Evolutionary conservation across 2,888 invertebrate genomes (phyloP), one percentile per base, ranked within the genome.

Genomic region (Cosmia trapezina): DNA sequence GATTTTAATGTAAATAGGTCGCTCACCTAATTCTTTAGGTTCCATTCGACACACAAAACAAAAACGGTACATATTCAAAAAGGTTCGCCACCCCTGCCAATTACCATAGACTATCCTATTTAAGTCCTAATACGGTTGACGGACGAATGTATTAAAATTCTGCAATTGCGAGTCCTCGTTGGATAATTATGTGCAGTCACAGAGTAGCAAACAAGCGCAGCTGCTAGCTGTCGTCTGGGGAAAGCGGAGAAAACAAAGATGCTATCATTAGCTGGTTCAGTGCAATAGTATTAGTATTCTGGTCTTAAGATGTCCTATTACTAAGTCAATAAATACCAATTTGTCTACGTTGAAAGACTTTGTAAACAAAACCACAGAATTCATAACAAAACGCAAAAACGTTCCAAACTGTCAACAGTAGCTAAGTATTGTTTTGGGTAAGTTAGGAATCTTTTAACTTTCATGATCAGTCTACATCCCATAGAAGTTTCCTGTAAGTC

Each of bases 241-340:
- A 86, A 88, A 86, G 80, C 65, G 61, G 68, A 83, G 85, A 87
- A 86, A 87, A 86, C 79, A 77, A 80, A 86, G 87, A 88, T 87
- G 72, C 22, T 81, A 85, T 89, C 86, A 57, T 76, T 73, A 66
- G 22, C 54, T 59, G 41, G 47, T 11, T 78, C 67, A 41, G 33
- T 60, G 59, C 51, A 45, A 57, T 57, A 9, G n/a, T 73, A 83
- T 87, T 85, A 77, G 82, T 86, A 89, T 89, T 81, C 86, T 69
- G 53, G 59, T 66, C 69, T 61, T 78, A 70, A 65, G 71, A 79
- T 75, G 73, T 70, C 73, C 79, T 84, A 84, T 84, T 84, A 81
- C 71, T 28, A 45, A 49, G 41, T 64, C 11, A 47, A 43, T 65
- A 63, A 57, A 59, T 28, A 22, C 19, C 41, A 62, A 53, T 54